phyloP scores from a whole-genome alignment of 2,888 invertebrate genomes.

The Liodrosophila aerea region DNA sequence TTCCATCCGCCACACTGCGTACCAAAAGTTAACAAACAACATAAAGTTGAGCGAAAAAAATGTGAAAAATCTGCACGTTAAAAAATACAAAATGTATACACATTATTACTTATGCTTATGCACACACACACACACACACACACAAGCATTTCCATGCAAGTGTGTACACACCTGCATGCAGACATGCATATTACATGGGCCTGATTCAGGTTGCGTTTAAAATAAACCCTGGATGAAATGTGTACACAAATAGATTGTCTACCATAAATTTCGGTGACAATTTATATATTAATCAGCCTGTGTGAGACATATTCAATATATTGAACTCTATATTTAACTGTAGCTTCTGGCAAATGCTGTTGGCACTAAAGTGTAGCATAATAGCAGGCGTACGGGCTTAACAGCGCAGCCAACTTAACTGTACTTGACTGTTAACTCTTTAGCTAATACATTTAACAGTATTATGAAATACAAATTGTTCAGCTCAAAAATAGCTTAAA shows the following conservation, averaged over 20 bases:
- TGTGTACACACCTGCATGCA: background rate
- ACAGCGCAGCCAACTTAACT: no score
- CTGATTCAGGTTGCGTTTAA: background rate
- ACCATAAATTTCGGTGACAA: no score
- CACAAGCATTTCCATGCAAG: background rate
- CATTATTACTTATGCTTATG: slow-evolving; percentile 10
- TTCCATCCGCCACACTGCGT: slow-evolving; percentile 26
- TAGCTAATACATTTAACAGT: no score
- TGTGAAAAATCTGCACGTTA: slow-evolving; percentile 8
- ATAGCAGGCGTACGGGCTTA: no score
- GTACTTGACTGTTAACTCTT: no score
- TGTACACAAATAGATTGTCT: background rate
- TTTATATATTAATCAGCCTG: no score
- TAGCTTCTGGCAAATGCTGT: no score
- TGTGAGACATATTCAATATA: no score
- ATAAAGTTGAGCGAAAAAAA: background rate
- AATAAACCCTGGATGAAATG: background rate
- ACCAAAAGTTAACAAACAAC: slow-evolving; percentile 11
- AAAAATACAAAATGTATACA: slow-evolving; percentile 34
- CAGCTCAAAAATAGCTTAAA: no score
- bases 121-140: background rate
- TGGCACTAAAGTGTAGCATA: no score
- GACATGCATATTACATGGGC: slow-evolving; percentile 3
- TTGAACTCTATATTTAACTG: no score
- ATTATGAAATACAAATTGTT: no score